These are phyloP conservation scores for Zhuqinia jingwanae DNA, from an alignment of 2,888 invertebrate species.

Conservation along the genomic window DNA sequence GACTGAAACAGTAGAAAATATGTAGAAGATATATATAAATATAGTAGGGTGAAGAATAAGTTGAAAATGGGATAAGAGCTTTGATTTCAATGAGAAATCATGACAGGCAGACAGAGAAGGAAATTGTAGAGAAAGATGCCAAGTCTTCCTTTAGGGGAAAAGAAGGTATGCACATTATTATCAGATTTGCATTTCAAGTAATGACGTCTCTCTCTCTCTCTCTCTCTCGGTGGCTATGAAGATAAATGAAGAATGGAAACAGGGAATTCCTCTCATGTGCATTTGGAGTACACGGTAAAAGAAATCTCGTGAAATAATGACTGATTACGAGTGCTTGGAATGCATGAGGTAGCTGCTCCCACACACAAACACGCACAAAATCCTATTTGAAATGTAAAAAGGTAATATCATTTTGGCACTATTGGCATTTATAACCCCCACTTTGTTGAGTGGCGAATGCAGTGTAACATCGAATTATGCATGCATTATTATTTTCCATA, in stretches of 20 bases:
- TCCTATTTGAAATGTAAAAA: neutral
- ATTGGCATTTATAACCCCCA: conserved; percentile 34
- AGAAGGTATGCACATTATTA: conserved; percentile 74
- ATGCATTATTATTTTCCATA: conserved; percentile 54
- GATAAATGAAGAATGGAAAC: conserved; percentile 20
- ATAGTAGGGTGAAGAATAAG: no score
- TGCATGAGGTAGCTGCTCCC: conserved; percentile 61
- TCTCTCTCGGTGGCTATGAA: conserved; percentile 21
- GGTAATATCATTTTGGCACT: conserved; percentile 37
- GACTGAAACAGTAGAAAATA: neutral
- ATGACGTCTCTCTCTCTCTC: conserved; percentile 57
- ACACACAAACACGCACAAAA: conserved; percentile 10
- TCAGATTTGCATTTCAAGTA: conserved; percentile 70
- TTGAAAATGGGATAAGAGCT: conserved; percentile 7
- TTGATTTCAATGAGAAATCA: no score
- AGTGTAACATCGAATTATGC: conserved; percentile 47
- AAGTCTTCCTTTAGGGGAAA: conserved; percentile 52
- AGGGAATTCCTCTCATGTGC: conserved; percentile 36
- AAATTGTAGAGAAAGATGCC: conserved; percentile 22
- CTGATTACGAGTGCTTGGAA: conserved; percentile 67
- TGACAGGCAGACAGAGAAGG: no score
- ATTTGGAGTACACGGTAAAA: conserved; percentile 42
- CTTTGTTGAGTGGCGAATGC: neutral
- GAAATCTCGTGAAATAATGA: conserved; percentile 57
- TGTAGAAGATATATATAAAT: no score